Evolutionary conservation across 2,113 vertebrate genomes (phyloP), one percentile per base, ranked within the genome.

Genomic region (Atrichornis clamosus): DNA sequence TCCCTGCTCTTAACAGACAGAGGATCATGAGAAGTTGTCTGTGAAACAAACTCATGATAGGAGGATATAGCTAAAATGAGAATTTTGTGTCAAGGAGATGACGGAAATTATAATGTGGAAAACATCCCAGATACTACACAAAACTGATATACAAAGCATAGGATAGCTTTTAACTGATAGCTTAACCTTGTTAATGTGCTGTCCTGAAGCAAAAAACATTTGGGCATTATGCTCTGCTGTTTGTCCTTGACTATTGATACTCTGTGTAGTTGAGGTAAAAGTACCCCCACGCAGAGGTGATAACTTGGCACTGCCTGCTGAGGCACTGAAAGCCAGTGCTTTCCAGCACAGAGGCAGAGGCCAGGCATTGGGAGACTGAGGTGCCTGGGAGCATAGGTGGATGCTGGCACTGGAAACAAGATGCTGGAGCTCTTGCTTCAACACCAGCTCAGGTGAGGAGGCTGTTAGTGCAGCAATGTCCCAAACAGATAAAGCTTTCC

Each of bases 251-350:
- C 22, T 53, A 14, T 22, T 0, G 0, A 16, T 59, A 26, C 20
- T 68, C 39, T 58, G 4, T 16, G 35, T 17, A 59, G 32, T 19
- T 6, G 13, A 70, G 10, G 14, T 52, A 39, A 24, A 46, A 47
- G 3, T 7, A 47, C 2, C 4, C n/a, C 14, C 0, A 0, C 2
- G 22, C 10, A 41, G 39, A 44, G 20, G n/a, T 2, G 1, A 22
- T 35, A 9, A 12, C 6, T 6, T 7, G 15, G 11, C 9, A 1
- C 15, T 70, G 44, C 7, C 39, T 4, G 2, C 5, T 4, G 2
- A 47, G 64, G 19, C 50, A 49, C 27, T 0, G 1, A 62, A 65
- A 59, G 4, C 6, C 26, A 50, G 10, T 5, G 33, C 3, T 69
- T 64, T 69, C 21, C 18, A 65, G 58, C 15, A 23, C 11, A 21